Percentiles rank a stretch among this genome's conserved stretches.
Conservation (phyloP, 2,797 vertebrate genomes). For the Loris lydekkerianus region DNA sequence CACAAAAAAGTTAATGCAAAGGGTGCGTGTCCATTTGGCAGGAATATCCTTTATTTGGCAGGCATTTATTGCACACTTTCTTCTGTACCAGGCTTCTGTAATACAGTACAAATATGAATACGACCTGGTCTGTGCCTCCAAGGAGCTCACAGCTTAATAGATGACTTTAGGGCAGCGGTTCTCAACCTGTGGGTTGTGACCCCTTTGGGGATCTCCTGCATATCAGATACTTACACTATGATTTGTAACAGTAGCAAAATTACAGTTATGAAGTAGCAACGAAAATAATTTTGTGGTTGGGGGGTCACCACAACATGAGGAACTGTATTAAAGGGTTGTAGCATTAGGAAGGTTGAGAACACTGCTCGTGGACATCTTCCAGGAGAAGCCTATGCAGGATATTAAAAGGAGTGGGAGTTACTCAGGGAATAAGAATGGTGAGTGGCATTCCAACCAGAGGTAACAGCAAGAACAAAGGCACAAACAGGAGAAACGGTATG, state of each 20-base stretch:
- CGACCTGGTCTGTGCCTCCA: conserved; percentile 7
- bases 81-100: not conserved
- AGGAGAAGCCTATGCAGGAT: not conserved
- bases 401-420: not conserved
- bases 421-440: not conserved
- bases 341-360: too few relatives aligned
- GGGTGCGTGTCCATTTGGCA: not conserved
- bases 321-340: too few relatives aligned
- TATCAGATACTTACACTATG: too few relatives aligned
- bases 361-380: not conserved
- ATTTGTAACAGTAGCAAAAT: too few relatives aligned
- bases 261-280: too few relatives aligned
- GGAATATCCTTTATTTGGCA: not conserved
- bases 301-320: too few relatives aligned
- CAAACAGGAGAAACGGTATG: not conserved
- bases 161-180: not conserved
- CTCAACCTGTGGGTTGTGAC: too few relatives aligned
- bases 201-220: too few relatives aligned
- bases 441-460: not conserved
- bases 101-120: not conserved
- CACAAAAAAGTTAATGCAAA: not conserved
- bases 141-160: not conserved
- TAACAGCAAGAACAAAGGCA: not conserved
- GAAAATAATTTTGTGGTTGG: too few relatives aligned
- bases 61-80: not conserved